Evolutionary conservation across 1,140 invertebrate genomes (phyloP), one percentile per base, ranked within the genome.

Genomic region (Rhizoglyphus robini): DNA sequence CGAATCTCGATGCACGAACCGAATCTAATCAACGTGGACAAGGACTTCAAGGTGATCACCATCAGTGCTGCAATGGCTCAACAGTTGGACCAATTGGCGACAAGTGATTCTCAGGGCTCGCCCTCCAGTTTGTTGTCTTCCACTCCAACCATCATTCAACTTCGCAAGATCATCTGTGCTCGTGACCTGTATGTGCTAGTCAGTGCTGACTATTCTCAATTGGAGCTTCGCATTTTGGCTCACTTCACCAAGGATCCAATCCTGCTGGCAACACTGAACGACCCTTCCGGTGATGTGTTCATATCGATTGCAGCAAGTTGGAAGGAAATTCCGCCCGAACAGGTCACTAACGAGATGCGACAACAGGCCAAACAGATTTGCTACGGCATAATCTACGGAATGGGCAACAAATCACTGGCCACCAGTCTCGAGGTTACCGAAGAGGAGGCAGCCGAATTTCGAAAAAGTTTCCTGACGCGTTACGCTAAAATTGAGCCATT

Each of bases 331-430:
- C 51, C 76, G 0, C 80, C 83, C 65, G 72, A 81, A 25, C 72
- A 84, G 71, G 86, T 93, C 0, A 82, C 83, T 23, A 80, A 84
- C 54, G 80, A 83, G 63, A 78, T 89, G 69, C 80, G 93, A 51
- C 87, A 92, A 71, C 83, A 86, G 71, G 87, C 90, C 0, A 96
- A 97, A 76, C 74, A 78, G 78, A 82, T 98, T n/a, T 95, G 90
- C 71, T 99, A 98, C 78, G 95, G 90, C 5, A 91, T 99, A 69
- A 86, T 99, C 57, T 98, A 98, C 76, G 95, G 95, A n/a, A 97
- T 97, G 83, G 90, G 94, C 13, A 79, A 83, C 15, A 88, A 85
- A 72, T 81, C 87, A 0, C 78, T 99, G n/a, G 82, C 85, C 0
- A 85, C 92, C 66, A 82, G 85, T 62, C 76, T 98, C 23, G 83